Evolutionary conservation across 2,888 invertebrate genomes (phyloP).

Genomic region (Tubulanus polymorphus): DNA sequence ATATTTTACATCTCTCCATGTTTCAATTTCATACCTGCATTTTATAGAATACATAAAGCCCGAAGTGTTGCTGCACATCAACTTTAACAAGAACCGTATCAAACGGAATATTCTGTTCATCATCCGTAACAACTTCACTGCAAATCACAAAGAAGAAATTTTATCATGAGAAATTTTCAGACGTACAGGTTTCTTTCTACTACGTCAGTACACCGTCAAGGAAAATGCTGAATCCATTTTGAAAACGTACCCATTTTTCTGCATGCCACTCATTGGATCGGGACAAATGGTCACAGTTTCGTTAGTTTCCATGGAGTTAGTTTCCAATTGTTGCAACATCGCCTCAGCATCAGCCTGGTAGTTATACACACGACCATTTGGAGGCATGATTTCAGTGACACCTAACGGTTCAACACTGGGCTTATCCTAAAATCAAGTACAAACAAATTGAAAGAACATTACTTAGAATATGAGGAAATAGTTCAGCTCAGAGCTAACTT

Average conservation of each 20-base stretch:
- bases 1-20: too few species aligned
- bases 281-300: constrained; percentile 27
- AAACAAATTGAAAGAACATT: too few species aligned
- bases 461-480: too few species aligned
- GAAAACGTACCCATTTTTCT: constrained; percentile 30
- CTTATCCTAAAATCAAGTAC: constrained; percentile 33
- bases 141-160: constrained; percentile 16
- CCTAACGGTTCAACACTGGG: constrained; percentile 24
- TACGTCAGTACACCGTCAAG: too few species aligned
- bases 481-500: too few species aligned
- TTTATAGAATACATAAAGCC: constrained; percentile 59
- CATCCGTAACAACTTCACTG: constrained; percentile 52
- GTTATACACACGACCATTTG: constrained; percentile 21
- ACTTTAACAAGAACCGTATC: constrained; percentile 56
- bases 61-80: constrained; percentile 53
- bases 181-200: too few species aligned
- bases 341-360: constrained; percentile 40
- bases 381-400: constrained; percentile 18
- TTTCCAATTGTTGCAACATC: constrained; percentile 30
- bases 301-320: too few species aligned
- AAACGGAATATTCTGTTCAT: constrained; percentile 46
- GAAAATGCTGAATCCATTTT: neutral
- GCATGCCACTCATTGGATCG: constrained; percentile 40
- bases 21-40: constrained; percentile 55
- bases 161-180: too few species aligned